Evolutionary conservation across 2,113 vertebrate species (phyloP), one percentile per base, ranked within the genome.

Genomic region (Platycercus adscitus): DNA sequence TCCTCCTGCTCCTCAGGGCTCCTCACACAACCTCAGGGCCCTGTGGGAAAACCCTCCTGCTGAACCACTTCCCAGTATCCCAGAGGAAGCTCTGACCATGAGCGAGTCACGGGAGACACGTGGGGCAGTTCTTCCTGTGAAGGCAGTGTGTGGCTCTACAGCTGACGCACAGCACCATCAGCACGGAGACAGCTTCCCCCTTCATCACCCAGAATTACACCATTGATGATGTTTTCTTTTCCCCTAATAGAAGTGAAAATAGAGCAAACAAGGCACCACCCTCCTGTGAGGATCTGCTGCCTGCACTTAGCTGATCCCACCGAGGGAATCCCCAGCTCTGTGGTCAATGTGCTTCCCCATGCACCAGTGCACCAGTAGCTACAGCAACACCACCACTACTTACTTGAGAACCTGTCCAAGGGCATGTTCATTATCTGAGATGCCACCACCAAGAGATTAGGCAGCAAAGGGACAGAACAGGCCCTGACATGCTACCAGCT

Each of bases 61-160:
- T 52, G 35, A 21, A 28, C 17, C 52, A 41, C 33, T 4, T 64
- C 33, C 53, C 44, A 17, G 17, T 7, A 9, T 11, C 50, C 15
- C 6, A 80, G 63, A 77, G 71, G 65, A 81, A 88, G 78, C 68
- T 70, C 63, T 60, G 76, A 18, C 71, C 88, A 77, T 0, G 0
- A 29, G 24, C 0, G 4, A 69, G 17, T 31, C 85, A 70, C 1
- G 0, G 44, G 35, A 66, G 4, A 33, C 49, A 26, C 13, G 0
- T 1, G 10, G n/a, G 17, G 10, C 2, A 11, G 4, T 11, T 14
- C 7, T 1, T 75, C n/a, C 66, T 25, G 31, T 6, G 33, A 56
- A 18, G 50, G 64, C 56, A 58, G 73, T 6, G 50, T 49, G 44
- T 11, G 68, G 41, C 46, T 39, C 23, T 11, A 1, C 1, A 29